Percentiles rank a stretch among this genome's conserved stretches.
Conservation (phyloP, 1,140 invertebrate genomes). For the Gryon sp. region DNA sequence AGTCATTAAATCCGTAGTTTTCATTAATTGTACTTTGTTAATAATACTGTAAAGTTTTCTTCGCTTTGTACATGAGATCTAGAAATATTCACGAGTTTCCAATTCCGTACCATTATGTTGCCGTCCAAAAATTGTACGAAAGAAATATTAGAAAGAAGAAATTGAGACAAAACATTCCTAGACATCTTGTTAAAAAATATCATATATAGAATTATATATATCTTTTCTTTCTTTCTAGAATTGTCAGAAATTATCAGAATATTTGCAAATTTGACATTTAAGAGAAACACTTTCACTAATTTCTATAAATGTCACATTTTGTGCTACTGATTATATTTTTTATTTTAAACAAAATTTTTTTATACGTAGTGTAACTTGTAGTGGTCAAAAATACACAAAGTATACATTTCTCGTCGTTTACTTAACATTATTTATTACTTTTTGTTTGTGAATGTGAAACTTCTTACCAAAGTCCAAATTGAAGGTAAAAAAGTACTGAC, state of each 20-base stretch:
- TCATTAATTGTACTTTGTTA: constrained; percentile 2
- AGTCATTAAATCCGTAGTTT: constrained; percentile 10
- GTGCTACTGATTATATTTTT: constrained; percentile 2
- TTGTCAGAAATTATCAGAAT: background rate
- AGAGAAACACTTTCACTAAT: too few relatives aligned
- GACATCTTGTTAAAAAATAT: constrained; percentile 11
- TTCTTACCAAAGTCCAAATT: constrained; percentile 60
- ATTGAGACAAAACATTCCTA: constrained; percentile 32
- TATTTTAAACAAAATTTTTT: constrained; percentile 7
- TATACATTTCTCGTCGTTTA: constrained; percentile 29
- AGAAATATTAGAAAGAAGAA: background rate
- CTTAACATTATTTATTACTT: constrained; percentile 42
- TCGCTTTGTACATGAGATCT: constrained; percentile 37
- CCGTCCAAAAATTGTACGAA: constrained; percentile 40
- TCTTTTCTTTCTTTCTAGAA: background rate
- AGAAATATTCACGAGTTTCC: constrained; percentile 15
- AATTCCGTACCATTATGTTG: constrained; percentile 53
- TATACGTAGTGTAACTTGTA: constrained; percentile 35
- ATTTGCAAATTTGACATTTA: too few relatives aligned
- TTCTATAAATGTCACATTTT: constrained; percentile 26
- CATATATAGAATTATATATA: background rate
- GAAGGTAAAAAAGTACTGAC: constrained; percentile 47
- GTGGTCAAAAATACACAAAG: constrained; percentile 33
- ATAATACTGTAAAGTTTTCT: constrained; percentile 14
- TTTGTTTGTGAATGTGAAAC: constrained; percentile 52